Conservation (phyloP, 2,797 vertebrate genomes). For the Cephalopachus bancanus region DNA sequence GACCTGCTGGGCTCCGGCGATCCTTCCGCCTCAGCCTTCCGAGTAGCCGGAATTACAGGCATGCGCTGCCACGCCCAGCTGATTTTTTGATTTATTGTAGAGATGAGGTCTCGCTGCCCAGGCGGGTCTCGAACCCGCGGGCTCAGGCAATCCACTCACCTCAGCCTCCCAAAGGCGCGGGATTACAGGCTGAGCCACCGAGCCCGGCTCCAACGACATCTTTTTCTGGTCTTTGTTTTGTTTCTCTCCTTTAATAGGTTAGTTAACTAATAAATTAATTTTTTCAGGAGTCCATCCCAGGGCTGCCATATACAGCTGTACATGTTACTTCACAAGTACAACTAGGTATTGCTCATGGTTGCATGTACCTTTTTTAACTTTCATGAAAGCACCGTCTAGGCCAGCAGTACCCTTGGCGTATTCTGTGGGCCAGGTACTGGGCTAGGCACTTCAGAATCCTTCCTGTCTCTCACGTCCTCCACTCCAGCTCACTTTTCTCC, state of each 20-base stretch:
- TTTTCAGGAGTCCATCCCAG: neutral
- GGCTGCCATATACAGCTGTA: neutral
- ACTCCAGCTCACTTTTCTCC: neutral
- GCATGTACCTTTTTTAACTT: neutral
- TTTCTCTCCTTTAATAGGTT: conserved; percentile 20
- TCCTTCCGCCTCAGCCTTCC: too few relatives aligned
- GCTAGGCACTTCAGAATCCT: neutral
- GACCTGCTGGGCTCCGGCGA: too few relatives aligned
- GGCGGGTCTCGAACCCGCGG: too few relatives aligned
- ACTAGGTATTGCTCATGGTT: neutral
- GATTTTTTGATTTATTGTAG: too few relatives aligned
- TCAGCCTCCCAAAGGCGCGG: too few relatives aligned
- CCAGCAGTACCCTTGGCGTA: neutral
- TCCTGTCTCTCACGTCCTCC: neutral
- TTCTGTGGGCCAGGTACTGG: neutral
- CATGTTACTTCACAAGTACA: neutral
- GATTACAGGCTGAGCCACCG: too few relatives aligned
- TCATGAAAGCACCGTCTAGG: rapidly evolving
- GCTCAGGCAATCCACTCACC: too few relatives aligned
- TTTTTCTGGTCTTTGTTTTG: neutral
- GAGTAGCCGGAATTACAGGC: too few relatives aligned
- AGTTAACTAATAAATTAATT: neutral
- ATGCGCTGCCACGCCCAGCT: too few relatives aligned
- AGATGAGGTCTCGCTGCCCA: too few relatives aligned
- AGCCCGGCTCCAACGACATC: neutral